Evolutionary conservation across 2,797 vertebrate genomes (phyloP).

Genomic region (Brachyalestes nurse): DNA sequence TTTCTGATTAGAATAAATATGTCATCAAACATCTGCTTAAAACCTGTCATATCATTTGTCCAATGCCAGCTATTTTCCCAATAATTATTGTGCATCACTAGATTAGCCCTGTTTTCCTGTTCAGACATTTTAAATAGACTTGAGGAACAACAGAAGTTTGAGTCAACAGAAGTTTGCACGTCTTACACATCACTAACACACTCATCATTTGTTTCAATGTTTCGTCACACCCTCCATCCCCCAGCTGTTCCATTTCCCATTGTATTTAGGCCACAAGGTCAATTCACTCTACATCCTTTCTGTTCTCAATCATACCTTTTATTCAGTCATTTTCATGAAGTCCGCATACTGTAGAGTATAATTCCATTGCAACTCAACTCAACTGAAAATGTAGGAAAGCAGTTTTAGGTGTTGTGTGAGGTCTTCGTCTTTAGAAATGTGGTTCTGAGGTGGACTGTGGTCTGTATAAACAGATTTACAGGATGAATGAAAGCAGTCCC

Average conservation of each 20-base stretch:
- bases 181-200: not conserved
- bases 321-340: not conserved
- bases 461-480: not conserved
- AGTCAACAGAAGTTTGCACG: not conserved
- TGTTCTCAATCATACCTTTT: not conserved
- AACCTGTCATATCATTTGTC: too few relatives aligned
- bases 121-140: not conserved
- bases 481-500: not conserved
- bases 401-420: not conserved
- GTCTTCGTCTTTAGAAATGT: not conserved
- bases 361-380: not conserved
- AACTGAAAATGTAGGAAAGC: not conserved
- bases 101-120: too few relatives aligned
- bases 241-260: not conserved
- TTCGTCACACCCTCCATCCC: not conserved
- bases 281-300: not conserved
- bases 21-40: too few relatives aligned
- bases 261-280: not conserved
- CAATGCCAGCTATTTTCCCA: too few relatives aligned
- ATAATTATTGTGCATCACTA: too few relatives aligned
- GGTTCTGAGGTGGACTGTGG: not conserved
- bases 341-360: not conserved
- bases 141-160: not conserved
- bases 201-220: not conserved
- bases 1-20: too few relatives aligned